Evolutionary conservation across 2,888 invertebrate species (phyloP), one percentile per base, ranked within the genome.

Genomic region (Cerastis leucographa): DNA sequence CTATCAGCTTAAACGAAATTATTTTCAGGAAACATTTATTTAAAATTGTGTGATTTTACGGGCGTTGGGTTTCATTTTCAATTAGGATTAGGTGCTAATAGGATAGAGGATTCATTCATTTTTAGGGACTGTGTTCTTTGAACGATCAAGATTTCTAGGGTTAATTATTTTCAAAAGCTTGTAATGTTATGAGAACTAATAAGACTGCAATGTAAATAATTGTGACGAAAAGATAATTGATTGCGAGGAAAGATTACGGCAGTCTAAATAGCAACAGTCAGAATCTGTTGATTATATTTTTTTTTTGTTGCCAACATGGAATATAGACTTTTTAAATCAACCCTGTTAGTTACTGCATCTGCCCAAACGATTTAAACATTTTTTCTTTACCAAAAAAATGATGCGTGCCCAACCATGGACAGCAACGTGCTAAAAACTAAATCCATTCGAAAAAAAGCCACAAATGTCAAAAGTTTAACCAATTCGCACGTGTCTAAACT

Each of bases 401-500:
- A 22, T 12, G 54, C 79, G 42, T 51, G 62, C 8, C n/a, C 14
- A 19, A 6, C n/a, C 35, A 42, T 44, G 17, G n/a, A 29, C 42
- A 42, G 35, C 17, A 14, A 79, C 80, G 51, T 51, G 35, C 14
- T 46, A 65, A 71, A 67, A 8, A 17, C 44, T 35, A 67, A 54
- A 3, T 8, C 1, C 54, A 49, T 42, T 35, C 1, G 8, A 51
- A 65, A 14, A 51, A 72, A 73, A 76, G 1, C 54, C 49, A n/a
- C 66, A 56, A 35, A 54, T 46, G 42, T 76, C 61, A 62, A 72
- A 71, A 67, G 22, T 22, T 67, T 25, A 42, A 54, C 59, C 29
- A 71, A 73, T 67, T 40, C 40, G 25, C 67, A 69, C 68, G 71
- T 76, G 42, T 59, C 62, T 65, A 70, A 62, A 69, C n/a, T 72